phyloP scores from a whole-genome alignment of 1,140 invertebrate species.

The Maniola jurtina region DNA sequence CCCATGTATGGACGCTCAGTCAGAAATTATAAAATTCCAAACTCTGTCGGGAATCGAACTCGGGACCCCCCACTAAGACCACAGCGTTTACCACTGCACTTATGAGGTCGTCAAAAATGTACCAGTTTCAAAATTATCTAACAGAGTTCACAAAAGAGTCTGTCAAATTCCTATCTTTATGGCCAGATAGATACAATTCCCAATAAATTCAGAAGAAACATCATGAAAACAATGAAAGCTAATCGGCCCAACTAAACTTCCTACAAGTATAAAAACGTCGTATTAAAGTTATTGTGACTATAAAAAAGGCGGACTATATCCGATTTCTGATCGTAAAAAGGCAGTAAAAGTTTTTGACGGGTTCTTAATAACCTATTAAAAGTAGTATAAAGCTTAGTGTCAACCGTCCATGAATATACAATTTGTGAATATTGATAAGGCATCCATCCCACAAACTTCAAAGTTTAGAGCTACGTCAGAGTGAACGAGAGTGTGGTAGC shows the following conservation, averaged over 20 bases:
- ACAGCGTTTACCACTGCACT: too few species aligned
- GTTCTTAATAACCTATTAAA: constrained; percentile 42
- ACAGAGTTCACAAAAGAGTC: too few species aligned
- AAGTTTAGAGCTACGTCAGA: too few species aligned
- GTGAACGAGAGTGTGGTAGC: too few species aligned
- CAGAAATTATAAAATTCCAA: too few species aligned
- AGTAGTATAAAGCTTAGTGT: constrained; percentile 12
- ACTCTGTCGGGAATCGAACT: too few species aligned
- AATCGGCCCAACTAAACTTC: constrained; percentile 6
- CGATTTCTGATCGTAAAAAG: constrained; percentile 55
- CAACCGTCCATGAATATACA: background rate
- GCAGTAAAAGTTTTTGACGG: constrained; percentile 45
- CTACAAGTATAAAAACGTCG: constrained; percentile 5
- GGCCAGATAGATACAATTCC: background rate
- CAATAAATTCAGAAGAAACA: constrained; percentile 3
- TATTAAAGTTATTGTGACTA: constrained; percentile 18
- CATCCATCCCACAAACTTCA: too few species aligned
- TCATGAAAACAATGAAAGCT: constrained; percentile 10
- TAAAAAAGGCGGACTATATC: constrained; percentile 45
- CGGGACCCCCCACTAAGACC: too few species aligned
- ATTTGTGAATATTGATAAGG: background rate
- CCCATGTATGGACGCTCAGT: too few species aligned
- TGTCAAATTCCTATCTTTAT: background rate
- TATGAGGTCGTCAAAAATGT: too few species aligned
- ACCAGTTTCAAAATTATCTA: too few species aligned